Percentiles rank a stretch among this genome's conserved stretches.
phyloP scores from a whole-genome alignment of 2,888 invertebrate species.

The Phrixothrix hirtus region DNA sequence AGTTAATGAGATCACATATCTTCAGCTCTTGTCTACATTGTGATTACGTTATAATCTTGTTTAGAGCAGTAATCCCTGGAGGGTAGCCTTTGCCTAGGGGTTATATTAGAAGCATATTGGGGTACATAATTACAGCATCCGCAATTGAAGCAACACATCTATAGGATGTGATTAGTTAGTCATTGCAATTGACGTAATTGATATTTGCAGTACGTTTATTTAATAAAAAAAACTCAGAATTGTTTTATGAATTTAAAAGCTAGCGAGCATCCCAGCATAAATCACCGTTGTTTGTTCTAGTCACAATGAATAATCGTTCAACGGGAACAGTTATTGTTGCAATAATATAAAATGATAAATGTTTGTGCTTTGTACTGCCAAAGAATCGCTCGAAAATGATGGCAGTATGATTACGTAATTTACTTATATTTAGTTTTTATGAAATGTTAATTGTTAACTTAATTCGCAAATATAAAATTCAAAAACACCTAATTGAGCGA shows the following conservation, averaged over 20 bases:
- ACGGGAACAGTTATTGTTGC: slow-evolving; percentile 47
- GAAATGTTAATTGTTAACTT: no score
- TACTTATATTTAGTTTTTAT: no score
- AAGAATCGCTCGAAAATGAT: no score
- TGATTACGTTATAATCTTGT: slow-evolving; percentile 50
- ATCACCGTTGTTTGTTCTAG: slow-evolving; percentile 52
- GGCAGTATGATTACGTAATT: no score
- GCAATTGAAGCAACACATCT: slow-evolving; percentile 46
- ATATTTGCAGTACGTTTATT: no score
- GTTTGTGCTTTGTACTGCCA: slow-evolving; percentile 33
- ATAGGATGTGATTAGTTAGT: slow-evolving; percentile 55
- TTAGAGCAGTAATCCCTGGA: slow-evolving; percentile 44
- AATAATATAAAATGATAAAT: slow-evolving; percentile 52
- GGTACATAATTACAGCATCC: slow-evolving; percentile 34
- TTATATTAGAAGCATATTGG: slow-evolving; percentile 29
- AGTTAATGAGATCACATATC: slow-evolving; percentile 31
- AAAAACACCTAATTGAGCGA: no score
- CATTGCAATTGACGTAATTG: slow-evolving; percentile 48
- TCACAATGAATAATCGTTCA: slow-evolving; percentile 52
- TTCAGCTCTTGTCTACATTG: slow-evolving; percentile 31
- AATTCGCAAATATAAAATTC: no score
- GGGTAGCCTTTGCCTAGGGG: slow-evolving; percentile 37
- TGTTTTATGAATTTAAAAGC: slow-evolving; percentile 38
- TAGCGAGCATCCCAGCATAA: slow-evolving; percentile 48
- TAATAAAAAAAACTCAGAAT: no score